Conservation (phyloP, 2,888 invertebrate species). For the Noctua janthe region DNA sequence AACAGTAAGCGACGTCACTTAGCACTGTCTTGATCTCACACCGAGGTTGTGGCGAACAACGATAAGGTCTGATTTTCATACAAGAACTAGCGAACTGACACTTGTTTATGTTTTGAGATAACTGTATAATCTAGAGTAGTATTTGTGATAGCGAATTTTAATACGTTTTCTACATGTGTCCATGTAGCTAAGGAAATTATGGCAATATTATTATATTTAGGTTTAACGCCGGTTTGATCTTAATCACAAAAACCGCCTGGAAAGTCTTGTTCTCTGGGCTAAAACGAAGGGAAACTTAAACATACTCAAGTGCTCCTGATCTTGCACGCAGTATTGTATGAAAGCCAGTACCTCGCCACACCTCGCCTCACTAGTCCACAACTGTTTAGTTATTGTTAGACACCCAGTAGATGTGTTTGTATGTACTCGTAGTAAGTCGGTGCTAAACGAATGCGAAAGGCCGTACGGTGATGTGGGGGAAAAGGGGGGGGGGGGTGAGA, state of each 20-base stretch:
- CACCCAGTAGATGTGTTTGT: conserved; percentile 40
- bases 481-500: too few relatives aligned
- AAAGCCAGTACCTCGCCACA: conserved; percentile 40
- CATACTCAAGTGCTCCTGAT: neutral
- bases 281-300: neutral
- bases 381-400: conserved; percentile 40
- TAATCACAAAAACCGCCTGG: neutral
- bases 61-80: conserved; percentile 26
- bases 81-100: neutral
- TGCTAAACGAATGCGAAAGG: conserved; percentile 71
- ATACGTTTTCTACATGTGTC: neutral
- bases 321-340: conserved; percentile 19
- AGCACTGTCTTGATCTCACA: conserved; percentile 49
- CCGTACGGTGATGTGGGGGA: conserved; percentile 4
- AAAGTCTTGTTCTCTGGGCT: neutral
- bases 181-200: neutral
- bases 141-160: neutral
- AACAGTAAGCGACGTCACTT: conserved; percentile 33
- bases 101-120: neutral
- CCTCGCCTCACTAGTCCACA: conserved; percentile 60
- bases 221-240: neutral
- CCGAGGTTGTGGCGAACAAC: conserved; percentile 13
- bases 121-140: neutral
- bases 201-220: neutral
- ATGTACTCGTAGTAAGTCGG: conserved; percentile 71